Percentiles rank a stretch among this genome's conserved stretches.
Evolutionary conservation across 1,140 invertebrate genomes (phyloP).

Genomic region (Diorhabda carinulata): DNA sequence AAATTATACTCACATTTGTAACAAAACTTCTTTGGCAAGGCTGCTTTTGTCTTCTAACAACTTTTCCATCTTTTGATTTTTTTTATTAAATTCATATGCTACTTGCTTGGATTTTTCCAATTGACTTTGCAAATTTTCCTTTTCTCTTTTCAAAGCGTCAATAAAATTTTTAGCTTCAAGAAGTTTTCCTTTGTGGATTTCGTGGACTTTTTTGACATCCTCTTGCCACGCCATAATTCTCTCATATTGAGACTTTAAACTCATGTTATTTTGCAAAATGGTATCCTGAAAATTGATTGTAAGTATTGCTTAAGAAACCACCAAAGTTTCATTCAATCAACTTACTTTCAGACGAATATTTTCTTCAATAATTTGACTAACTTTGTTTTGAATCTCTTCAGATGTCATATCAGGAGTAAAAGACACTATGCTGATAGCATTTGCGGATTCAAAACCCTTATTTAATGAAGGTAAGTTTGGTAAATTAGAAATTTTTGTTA

Average conservation of each 20-base stretch:
- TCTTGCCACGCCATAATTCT: slow-evolving; percentile 51
- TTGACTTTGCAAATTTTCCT: slow-evolving; percentile 5
- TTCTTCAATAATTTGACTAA: slow-evolving; percentile 27
- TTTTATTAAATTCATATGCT: neutral
- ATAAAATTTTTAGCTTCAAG: slow-evolving; percentile 51
- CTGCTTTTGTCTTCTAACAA: slow-evolving; percentile 1
- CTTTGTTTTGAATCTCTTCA: slow-evolving; percentile 26
- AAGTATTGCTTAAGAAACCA: no score
- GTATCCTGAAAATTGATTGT: slow-evolving; percentile 44
- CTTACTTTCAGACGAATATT: slow-evolving; percentile 28
- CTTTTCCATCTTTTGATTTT: neutral
- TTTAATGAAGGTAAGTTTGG: neutral
- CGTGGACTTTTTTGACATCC: slow-evolving; percentile 48
- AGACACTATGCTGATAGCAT: slow-evolving; percentile 15
- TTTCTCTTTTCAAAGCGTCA: slow-evolving; percentile 21
- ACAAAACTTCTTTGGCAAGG: neutral
- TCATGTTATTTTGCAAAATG: slow-evolving; percentile 52
- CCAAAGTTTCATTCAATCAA: neutral
- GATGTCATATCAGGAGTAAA: slow-evolving; percentile 18
- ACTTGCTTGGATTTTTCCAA: neutral
- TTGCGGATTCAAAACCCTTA: neutral
- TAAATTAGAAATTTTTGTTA: no score
- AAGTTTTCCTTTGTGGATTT: slow-evolving; percentile 53
- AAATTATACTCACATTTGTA: no score
- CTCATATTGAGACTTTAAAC: slow-evolving; percentile 54